Conservation (phyloP, 1,140 invertebrate genomes). For the Cydia pomonella region DNA sequence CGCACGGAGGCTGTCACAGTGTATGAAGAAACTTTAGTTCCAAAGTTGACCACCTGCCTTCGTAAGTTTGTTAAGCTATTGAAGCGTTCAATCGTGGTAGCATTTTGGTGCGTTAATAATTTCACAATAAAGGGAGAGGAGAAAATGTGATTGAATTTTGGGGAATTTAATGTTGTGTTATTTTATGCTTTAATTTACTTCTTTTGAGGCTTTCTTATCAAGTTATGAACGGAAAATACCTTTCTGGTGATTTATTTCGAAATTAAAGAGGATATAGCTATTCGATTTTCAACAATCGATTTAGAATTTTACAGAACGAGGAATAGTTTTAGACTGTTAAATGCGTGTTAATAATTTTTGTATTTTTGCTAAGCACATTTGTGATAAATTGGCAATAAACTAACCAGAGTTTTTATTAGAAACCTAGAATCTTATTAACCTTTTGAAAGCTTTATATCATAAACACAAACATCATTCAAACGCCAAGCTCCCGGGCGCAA, state of each 20-base stretch:
- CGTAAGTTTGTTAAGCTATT: constrained; percentile 8
- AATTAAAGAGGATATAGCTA: background rate
- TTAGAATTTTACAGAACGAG: too few relatives aligned
- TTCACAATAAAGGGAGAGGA: background rate
- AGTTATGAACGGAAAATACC: background rate
- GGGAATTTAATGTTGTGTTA: background rate
- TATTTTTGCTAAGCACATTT: too few relatives aligned
- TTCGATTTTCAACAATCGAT: background rate
- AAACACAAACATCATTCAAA: too few relatives aligned
- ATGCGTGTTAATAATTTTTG: too few relatives aligned
- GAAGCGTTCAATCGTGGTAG: constrained; percentile 7
- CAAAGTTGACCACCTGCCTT: background rate
- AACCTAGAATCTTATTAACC: background rate
- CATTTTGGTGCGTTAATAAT: background rate
- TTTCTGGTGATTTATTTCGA: background rate
- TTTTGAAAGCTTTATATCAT: too few relatives aligned
- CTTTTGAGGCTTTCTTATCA: background rate
- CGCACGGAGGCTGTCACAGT: background rate
- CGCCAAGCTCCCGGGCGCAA: too few relatives aligned
- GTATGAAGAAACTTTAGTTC: background rate
- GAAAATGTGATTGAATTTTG: constrained; percentile 8
- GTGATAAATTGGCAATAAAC: too few relatives aligned
- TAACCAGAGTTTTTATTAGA: background rate
- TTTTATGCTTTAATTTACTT: background rate
- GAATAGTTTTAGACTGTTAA: too few relatives aligned